phyloP scores from a whole-genome alignment of 2,113 vertebrate genomes.

The Atlantisia rogersi region DNA sequence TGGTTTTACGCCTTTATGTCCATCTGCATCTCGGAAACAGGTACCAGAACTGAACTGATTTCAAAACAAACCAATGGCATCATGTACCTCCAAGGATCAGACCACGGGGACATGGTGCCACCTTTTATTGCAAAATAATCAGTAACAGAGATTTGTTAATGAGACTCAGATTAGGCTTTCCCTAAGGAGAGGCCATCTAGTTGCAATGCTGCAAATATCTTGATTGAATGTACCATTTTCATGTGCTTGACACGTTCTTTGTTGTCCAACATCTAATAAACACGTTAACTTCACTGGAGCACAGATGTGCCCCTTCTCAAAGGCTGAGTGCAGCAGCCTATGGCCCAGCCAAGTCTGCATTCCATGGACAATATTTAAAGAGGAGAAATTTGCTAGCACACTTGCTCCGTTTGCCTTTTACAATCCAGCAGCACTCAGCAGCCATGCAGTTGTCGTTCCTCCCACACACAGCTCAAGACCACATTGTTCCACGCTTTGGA shows the following conservation, averaged over 20 bases:
- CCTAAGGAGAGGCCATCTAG: fast-evolving
- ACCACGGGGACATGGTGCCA: not conserved
- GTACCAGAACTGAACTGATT: not conserved
- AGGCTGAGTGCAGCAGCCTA: not conserved
- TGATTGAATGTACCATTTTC: not conserved
- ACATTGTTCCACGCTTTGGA: not conserved
- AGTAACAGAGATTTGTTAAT: not conserved
- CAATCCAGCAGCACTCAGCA: not conserved
- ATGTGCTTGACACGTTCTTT: not conserved
- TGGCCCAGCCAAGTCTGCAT: not conserved
- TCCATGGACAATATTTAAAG: too few relatives aligned
- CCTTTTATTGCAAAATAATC: not conserved
- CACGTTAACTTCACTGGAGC: not conserved
- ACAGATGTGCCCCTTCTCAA: not conserved
- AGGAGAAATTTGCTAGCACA: not conserved
- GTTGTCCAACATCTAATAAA: not conserved
- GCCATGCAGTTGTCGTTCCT: not conserved
- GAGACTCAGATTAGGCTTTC: not conserved
- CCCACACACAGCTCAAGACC: not conserved
- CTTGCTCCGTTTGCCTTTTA: not conserved
- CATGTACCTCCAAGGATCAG: not conserved
- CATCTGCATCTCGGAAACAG: not conserved
- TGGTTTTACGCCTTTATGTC: not conserved
- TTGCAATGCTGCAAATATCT: not conserved
- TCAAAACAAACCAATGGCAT: not conserved